Percentiles rank a stretch among this genome's conserved stretches.
Conservation (phyloP, 2,888 invertebrate genomes). For the Apamea anceps region DNA sequence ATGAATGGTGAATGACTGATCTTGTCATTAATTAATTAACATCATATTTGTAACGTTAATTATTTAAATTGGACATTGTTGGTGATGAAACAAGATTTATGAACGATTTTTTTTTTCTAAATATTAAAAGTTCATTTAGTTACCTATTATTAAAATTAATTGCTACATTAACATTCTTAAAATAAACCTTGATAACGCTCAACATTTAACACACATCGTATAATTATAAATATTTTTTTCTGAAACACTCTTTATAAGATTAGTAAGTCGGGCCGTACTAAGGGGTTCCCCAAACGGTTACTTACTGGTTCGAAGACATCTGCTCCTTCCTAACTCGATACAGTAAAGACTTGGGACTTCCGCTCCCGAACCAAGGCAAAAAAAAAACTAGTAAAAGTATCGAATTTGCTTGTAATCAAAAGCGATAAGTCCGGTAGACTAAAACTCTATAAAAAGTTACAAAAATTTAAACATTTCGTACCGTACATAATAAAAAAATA, state of each 20-base stretch:
- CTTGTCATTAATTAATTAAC: conserved; percentile 75
- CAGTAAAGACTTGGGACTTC: conserved; percentile 73
- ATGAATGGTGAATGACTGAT: conserved; percentile 60
- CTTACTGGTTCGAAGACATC: conserved; percentile 86
- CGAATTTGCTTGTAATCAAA: conserved; percentile 69
- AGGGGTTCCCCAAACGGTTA: conserved; percentile 72
- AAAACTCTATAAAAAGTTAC: neutral
- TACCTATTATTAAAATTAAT: neutral
- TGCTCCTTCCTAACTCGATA: conserved; percentile 75
- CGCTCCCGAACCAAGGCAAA: conserved; percentile 62
- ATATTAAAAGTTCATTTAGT: neutral
- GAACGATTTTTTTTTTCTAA: neutral
- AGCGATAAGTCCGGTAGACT: conserved; percentile 19
- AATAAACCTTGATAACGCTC: neutral
- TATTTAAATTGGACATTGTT: conserved; percentile 18
- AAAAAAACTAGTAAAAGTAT: conserved; percentile 74
- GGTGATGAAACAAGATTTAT: neutral
- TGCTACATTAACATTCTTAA: neutral
- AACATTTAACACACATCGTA: neutral
- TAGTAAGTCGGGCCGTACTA: conserved; percentile 64
- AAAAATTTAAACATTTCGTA: neutral
- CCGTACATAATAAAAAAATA: too few species aligned
- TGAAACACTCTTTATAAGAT: conserved; percentile 73
- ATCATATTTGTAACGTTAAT: conserved; percentile 63
- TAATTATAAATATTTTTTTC: neutral